Base-by-base conservation (phyloP, 2,888 invertebrate species). In the Tricholauxania praeusta region DNA sequence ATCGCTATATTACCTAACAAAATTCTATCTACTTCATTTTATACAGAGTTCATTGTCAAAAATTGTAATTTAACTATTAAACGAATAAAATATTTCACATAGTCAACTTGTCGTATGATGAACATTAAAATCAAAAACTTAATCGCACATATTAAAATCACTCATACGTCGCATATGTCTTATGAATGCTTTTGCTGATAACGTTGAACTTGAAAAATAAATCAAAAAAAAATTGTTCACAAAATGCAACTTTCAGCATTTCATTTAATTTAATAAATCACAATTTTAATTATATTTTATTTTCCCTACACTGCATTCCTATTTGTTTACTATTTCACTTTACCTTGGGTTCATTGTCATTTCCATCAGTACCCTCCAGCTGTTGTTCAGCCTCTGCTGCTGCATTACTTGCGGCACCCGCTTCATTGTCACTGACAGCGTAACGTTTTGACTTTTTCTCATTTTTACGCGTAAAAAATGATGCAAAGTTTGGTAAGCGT, bases 271-370 rank as follows among this genome's bases (percentile, higher is more conserved):
- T 39, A 39, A 39, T 39, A 39, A 10, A 39, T 39, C 39, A 39
- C 39, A 39, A 39, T 39, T 39, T 7, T 39, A 39, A 39, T 39
- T 60, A 32, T 60, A 15, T 53, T 60, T 60, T 32, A 10, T 19
- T 15, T 28, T 60, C 12, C 39, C 28, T 64, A 48, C 5, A 39
- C 17, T 53, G 32, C 49, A 39, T 64, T 12, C 22, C 28, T 49
- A 7, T 66, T 19, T 53, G 12, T 14, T 65, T 22, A 14, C 22
- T 53, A 17, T 12, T 69, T 32, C 51, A 2, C 52, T 60, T 67
- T 83, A 86, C 86, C 86, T 87, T 86, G 73, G 85, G 83, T 81
- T 85, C 82, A 82, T 84, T 85, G 81, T 86, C 86, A 79, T 82
- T 85, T 81, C 83, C 85, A 81, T 86, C 83, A 75, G 80, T 81